These are phyloP conservation scores for Osmoderma eremita DNA, from an alignment of 2,888 invertebrate species.

Conservation along the genomic window DNA sequence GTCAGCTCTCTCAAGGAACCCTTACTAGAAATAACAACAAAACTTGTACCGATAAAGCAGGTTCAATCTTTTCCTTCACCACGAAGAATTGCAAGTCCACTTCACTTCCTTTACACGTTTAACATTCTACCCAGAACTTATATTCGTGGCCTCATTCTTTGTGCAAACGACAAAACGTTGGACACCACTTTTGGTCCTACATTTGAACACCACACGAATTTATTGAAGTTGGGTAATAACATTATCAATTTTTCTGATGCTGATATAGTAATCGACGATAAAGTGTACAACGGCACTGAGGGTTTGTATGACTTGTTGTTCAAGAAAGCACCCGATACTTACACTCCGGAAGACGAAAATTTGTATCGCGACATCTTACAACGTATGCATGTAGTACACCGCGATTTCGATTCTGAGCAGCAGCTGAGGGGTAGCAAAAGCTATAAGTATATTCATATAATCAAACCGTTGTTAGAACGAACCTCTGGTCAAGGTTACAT, in stretches of 20 bases:
- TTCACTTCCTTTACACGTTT: neutral
- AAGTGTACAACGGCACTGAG: slow-evolving; percentile 23
- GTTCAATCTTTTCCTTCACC: too few species aligned
- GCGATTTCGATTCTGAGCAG: slow-evolving; percentile 22
- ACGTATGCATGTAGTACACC: slow-evolving; percentile 23
- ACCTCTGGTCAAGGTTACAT: neutral
- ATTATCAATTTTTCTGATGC: slow-evolving; percentile 19
- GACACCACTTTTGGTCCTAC: slow-evolving; percentile 7
- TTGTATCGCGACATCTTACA: slow-evolving; percentile 38
- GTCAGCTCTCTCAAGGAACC: too few species aligned
- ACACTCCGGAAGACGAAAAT: slow-evolving; percentile 27
- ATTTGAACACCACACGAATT: neutral
- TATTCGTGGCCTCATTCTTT: neutral
- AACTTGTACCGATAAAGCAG: too few species aligned
- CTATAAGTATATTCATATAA: slow-evolving; percentile 17
- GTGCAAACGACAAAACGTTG: slow-evolving; percentile 1
- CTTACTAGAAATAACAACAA: too few species aligned
- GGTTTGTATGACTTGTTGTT: slow-evolving; percentile 43
- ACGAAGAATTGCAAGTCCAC: neutral
- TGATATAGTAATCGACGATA: slow-evolving; percentile 29
- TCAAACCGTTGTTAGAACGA: slow-evolving; percentile 22
- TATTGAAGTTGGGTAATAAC: slow-evolving; percentile 24
- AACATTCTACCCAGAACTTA: slow-evolving; percentile 5
- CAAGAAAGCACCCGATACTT: slow-evolving; percentile 35
- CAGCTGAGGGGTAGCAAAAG: slow-evolving; percentile 29